phyloP scores from a whole-genome alignment of 1,140 invertebrate species.

The Aphidius ervi region DNA sequence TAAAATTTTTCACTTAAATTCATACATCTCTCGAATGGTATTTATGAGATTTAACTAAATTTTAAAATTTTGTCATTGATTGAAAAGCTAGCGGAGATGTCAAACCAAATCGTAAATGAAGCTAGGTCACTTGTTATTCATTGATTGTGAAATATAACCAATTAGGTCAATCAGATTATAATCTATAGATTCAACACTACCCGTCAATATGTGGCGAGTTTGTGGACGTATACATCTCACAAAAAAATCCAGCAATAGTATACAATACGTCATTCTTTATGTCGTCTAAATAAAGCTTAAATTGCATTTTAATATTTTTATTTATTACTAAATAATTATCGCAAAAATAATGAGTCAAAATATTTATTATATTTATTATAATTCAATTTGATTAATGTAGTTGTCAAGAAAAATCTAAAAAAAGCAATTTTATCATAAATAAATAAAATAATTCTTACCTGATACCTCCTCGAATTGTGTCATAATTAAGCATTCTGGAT shows the following conservation, averaged over 20 bases:
- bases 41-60: not conserved
- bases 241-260: too few relatives aligned
- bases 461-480: conserved; percentile 77
- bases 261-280: too few relatives aligned
- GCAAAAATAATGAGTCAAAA: too few relatives aligned
- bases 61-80: too few relatives aligned
- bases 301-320: too few relatives aligned
- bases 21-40: too few relatives aligned
- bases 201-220: not conserved
- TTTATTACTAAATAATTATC: too few relatives aligned
- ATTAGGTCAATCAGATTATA: conserved; percentile 30
- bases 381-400: not conserved
- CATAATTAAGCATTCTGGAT: conserved; percentile 74
- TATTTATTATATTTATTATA: too few relatives aligned
- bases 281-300: too few relatives aligned
- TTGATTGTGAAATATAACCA: conserved; percentile 36
- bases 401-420: not conserved
- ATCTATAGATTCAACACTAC: not conserved
- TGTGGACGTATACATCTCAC: not conserved
- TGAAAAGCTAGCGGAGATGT: not conserved
- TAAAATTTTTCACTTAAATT: too few relatives aligned
- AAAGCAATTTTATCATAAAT: not conserved
- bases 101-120: not conserved
- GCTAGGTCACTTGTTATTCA: conserved; percentile 31
- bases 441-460: conserved; percentile 57